Evolutionary conservation across 2,888 invertebrate species (phyloP).

Genomic region (Cylindroiulus punctatus): DNA sequence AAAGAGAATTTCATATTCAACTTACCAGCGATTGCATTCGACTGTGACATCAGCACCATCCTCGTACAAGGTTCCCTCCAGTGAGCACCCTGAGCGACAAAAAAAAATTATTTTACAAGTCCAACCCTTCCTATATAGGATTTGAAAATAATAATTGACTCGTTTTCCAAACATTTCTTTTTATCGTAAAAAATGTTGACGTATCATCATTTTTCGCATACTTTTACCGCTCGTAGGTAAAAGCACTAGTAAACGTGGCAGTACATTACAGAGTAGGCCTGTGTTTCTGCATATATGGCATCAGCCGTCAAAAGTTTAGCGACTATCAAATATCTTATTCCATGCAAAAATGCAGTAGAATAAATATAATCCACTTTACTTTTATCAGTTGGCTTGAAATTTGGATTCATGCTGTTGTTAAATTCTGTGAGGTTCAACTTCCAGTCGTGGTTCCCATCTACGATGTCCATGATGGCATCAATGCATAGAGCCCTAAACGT

Average conservation of each 20-base stretch:
- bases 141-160: no score
- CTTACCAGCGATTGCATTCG: slow-evolving; percentile 62
- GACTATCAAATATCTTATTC: no score
- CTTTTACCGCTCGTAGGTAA: no score
- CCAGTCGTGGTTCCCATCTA: slow-evolving; percentile 62
- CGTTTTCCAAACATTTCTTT: no score
- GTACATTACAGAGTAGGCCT: no score
- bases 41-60: slow-evolving; percentile 62
- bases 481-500: slow-evolving; percentile 62
- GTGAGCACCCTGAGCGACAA: slow-evolving; percentile 61
- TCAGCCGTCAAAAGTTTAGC: no score
- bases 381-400: slow-evolving; percentile 60
- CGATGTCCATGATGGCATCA: slow-evolving; percentile 62
- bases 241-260: no score
- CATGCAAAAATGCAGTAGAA: not conserved
- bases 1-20: not conserved
- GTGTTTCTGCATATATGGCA: no score
- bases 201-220: no score
- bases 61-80: slow-evolving; percentile 61
- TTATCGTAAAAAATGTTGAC: no score
- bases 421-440: slow-evolving; percentile 62
- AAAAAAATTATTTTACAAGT: not conserved
- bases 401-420: slow-evolving; percentile 60
- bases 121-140: no score
- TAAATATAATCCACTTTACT: slow-evolving; percentile 56